Evolutionary conservation across 1,140 invertebrate genomes (phyloP).

Genomic region (Aphelenchoides fujianensis): DNA sequence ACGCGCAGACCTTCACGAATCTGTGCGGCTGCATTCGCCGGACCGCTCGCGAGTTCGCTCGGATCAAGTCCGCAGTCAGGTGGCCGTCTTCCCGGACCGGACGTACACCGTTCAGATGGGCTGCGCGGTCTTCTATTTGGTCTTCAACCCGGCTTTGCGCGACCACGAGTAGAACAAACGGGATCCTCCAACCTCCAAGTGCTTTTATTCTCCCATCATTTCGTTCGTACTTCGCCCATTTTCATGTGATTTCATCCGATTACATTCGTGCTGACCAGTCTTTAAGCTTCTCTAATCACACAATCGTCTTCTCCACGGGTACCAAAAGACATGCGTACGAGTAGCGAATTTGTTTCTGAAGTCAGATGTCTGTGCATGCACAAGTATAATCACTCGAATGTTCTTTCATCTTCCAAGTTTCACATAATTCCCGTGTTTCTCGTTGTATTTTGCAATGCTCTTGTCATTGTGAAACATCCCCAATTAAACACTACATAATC

Average conservation of each 20-base stretch:
- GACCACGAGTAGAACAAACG: not conserved
- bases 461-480: too few relatives aligned
- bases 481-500: too few relatives aligned
- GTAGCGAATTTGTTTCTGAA: not conserved
- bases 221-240: too few relatives aligned
- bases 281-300: not conserved
- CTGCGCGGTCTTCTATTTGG: not conserved
- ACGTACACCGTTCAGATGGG: constrained; percentile 5
- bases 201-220: not conserved
- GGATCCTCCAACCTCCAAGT: not conserved
- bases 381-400: too few relatives aligned
- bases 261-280: not conserved
- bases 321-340: not conserved
- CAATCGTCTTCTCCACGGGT: not conserved
- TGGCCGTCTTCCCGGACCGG: not conserved
- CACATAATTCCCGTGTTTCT: too few relatives aligned
- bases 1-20: not conserved
- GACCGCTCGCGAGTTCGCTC: not conserved
- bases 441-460: too few relatives aligned
- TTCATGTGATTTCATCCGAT: too few relatives aligned
- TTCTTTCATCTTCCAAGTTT: too few relatives aligned
- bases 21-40: not conserved
- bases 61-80: not conserved
- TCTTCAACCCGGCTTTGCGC: not conserved
- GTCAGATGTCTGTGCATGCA: too few relatives aligned